Conservation (phyloP, 2,888 invertebrate species). For the Eustalomyia histrio region DNA sequence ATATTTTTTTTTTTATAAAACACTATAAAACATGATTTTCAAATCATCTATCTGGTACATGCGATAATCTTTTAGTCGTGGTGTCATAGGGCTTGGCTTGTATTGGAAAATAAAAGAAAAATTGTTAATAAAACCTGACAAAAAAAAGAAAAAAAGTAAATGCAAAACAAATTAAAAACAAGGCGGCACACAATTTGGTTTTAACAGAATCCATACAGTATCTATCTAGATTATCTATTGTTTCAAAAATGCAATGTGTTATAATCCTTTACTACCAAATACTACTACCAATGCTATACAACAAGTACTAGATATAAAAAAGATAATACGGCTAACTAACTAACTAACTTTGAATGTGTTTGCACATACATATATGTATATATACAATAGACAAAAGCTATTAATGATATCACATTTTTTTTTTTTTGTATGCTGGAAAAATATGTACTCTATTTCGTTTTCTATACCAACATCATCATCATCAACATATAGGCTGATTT, state of each 20-base stretch:
- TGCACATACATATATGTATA: not conserved
- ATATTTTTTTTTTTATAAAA: not conserved
- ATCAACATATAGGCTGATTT: not conserved
- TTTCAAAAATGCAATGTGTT: slow-evolving; percentile 15
- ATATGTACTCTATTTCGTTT: not conserved
- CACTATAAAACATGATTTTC: slow-evolving; percentile 3
- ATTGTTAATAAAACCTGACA: not conserved
- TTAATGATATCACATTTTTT: not conserved
- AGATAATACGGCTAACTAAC: not conserved
- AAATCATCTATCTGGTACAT: not conserved
- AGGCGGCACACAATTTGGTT: not conserved
- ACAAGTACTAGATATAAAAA: not conserved
- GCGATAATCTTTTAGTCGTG: slow-evolving; percentile 15
- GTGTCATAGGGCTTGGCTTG: slow-evolving; percentile 40
- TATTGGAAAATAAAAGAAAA: not conserved
- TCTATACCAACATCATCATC: not conserved
- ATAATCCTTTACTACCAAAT: slow-evolving; percentile 4
- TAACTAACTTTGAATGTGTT: not conserved
- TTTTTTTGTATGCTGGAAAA: not conserved
- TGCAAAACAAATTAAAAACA: not conserved
- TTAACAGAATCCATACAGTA: not conserved
- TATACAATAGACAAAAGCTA: not conserved
- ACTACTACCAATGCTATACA: not conserved
- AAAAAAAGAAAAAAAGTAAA: not conserved
- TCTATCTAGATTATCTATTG: slow-evolving; percentile 22